Percentiles rank a stretch among this genome's conserved stretches.
These are phyloP conservation scores for Acanthosepion pharaonis DNA, from an alignment of 2,888 invertebrate genomes.

Conservation along the genomic window DNA sequence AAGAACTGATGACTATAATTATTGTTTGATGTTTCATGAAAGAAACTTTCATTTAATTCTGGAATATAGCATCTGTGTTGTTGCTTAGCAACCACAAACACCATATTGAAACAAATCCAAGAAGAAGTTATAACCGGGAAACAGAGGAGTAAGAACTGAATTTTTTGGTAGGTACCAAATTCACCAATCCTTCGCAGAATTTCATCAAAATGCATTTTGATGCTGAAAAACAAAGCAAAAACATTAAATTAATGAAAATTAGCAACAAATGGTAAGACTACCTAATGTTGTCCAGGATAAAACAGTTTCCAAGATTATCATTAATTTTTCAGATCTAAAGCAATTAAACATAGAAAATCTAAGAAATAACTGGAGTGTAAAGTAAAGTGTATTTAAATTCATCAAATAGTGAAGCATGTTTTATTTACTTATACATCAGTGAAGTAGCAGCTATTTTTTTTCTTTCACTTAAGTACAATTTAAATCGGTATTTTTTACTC, in stretches of 20 bases:
- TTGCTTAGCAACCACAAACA: constrained; percentile 4
- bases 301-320: too few relatives aligned
- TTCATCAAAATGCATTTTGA: constrained; percentile 35
- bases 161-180: constrained; percentile 24
- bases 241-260: background rate
- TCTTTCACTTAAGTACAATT: too few relatives aligned
- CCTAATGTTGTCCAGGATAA: too few relatives aligned
- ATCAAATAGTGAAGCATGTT: too few relatives aligned
- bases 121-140: constrained; percentile 12
- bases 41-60: background rate
- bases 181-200: background rate
- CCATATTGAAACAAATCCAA: constrained; percentile 4
- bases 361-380: too few relatives aligned
- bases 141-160: background rate
- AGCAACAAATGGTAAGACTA: too few relatives aligned
- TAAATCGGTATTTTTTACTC: too few relatives aligned
- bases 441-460: too few relatives aligned
- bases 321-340: too few relatives aligned
- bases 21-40: background rate
- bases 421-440: too few relatives aligned
- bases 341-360: too few relatives aligned
- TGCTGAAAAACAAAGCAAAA: background rate
- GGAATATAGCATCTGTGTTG: background rate
- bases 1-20: background rate
- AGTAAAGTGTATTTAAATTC: too few relatives aligned